Conservation (phyloP, 2,888 invertebrate genomes). For the Julus scandinavius region DNA sequence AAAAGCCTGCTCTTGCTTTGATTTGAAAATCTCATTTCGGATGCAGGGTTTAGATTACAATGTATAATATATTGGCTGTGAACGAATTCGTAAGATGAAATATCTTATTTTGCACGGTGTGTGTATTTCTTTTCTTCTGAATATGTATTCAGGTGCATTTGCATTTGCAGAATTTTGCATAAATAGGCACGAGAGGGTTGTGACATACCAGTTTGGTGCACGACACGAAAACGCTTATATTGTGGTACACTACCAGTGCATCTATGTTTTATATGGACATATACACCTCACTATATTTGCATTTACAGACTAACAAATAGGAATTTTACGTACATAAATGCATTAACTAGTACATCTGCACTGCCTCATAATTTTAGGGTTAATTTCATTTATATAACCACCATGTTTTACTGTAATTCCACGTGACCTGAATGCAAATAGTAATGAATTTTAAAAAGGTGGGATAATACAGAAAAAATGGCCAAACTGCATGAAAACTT, state of each 20-base stretch:
- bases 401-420: background rate
- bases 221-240: too few relatives aligned
- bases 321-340: background rate
- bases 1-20: slow-evolving; percentile 27
- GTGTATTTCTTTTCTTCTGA: background rate
- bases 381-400: background rate
- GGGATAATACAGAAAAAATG: too few relatives aligned
- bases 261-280: too few relatives aligned
- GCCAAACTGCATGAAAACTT: too few relatives aligned
- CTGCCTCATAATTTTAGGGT: background rate
- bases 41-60: slow-evolving; percentile 19
- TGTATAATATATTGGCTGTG: slow-evolving; percentile 16
- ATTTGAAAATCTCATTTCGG: slow-evolving; percentile 9
- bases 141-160: background rate
- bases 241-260: too few relatives aligned
- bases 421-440: background rate
- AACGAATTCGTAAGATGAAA: background rate
- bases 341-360: background rate
- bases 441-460: too few relatives aligned
- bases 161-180: background rate
- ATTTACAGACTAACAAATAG: background rate
- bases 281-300: too few relatives aligned
- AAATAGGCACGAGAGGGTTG: background rate
- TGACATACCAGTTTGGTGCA: background rate
- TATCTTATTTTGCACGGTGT: background rate